Evolutionary conservation across 2,113 vertebrate species (phyloP).

Genomic region (Macheiramphus alcinus): DNA sequence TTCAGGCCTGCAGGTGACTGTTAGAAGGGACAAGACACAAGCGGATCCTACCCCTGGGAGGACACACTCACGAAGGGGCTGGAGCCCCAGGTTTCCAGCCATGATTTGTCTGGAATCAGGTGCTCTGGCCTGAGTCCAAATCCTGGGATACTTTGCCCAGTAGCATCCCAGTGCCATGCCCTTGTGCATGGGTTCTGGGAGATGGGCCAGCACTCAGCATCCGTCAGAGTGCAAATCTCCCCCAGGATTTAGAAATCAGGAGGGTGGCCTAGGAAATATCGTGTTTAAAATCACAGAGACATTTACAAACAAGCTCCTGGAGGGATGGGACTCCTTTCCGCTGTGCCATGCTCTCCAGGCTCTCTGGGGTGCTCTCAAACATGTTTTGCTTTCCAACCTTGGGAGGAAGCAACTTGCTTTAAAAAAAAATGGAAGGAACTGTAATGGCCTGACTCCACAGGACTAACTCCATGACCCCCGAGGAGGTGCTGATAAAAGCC

Average conservation of each 20-base stretch:
- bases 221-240: background rate
- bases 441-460: background rate
- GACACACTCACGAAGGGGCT: accelerated
- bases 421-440: background rate
- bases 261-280: background rate
- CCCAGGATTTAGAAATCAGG: background rate
- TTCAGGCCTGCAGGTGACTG: background rate
- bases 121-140: background rate
- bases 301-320: background rate
- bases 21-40: background rate
- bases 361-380: background rate
- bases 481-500: background rate
- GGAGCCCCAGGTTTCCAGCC: background rate
- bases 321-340: background rate
- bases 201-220: background rate
- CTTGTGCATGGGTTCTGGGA: background rate
- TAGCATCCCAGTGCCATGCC: background rate
- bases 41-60: background rate
- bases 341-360: background rate
- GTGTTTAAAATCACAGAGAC: background rate
- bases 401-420: background rate
- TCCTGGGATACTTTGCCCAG: background rate
- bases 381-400: background rate
- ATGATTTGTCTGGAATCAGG: background rate
- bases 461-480: background rate